Evolutionary conservation across 2,888 invertebrate genomes (phyloP).

Genomic region (Yponomeuta sedellus): DNA sequence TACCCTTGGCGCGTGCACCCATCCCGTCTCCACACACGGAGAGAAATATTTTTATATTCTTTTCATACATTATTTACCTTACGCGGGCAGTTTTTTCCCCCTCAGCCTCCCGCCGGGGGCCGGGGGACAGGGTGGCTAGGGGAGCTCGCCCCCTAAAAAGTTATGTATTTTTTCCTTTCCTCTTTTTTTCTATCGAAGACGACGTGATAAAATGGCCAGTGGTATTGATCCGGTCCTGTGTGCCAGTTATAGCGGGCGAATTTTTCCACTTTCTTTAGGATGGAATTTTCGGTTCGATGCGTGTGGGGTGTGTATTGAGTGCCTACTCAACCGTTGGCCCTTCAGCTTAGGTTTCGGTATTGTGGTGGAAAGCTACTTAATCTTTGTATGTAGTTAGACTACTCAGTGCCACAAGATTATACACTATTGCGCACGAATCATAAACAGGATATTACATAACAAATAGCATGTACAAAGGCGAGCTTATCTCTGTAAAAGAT

Average conservation of each 20-base stretch:
- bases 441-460: too few species aligned
- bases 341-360: neutral
- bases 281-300: neutral
- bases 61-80: constrained; percentile 43
- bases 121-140: constrained; percentile 34
- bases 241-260: constrained; percentile 5
- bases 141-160: constrained; percentile 70
- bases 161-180: constrained; percentile 71
- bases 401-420: too few species aligned
- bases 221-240: constrained; percentile 58
- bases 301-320: neutral
- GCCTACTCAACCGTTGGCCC: neutral
- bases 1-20: constrained; percentile 32
- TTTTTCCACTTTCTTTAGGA: constrained; percentile 2
- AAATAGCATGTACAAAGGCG: too few species aligned
- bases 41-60: constrained; percentile 48
- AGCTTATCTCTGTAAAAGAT: too few species aligned
- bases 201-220: constrained; percentile 67
- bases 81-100: constrained; percentile 36
- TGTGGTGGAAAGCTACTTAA: too few species aligned
- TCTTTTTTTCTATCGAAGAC: constrained; percentile 64
- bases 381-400: too few species aligned
- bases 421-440: too few species aligned
- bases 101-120: constrained; percentile 22
- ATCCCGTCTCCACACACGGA: constrained; percentile 12